Conservation (phyloP, 2,797 vertebrate genomes). For the Anguilla obscura region DNA sequence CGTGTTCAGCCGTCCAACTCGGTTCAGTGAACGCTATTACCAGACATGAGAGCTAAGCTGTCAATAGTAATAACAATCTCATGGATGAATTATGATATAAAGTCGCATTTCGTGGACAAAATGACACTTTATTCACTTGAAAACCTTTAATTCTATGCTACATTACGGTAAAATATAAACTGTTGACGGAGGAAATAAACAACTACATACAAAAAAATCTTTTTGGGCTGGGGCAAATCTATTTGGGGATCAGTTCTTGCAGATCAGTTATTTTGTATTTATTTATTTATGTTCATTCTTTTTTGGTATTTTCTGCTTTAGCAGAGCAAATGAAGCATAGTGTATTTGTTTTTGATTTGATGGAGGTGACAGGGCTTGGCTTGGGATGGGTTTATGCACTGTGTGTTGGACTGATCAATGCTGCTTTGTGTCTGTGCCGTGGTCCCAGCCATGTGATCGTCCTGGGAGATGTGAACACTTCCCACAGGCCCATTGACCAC, state of each 20-base stretch:
- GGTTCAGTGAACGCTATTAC: no score
- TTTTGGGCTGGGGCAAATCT: no score
- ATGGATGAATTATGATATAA: no score
- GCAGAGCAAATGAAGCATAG: background rate
- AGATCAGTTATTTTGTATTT: background rate
- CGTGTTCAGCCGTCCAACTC: no score
- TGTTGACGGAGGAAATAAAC: no score
- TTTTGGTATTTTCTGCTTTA: background rate
- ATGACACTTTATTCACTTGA: no score
- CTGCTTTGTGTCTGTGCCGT: background rate
- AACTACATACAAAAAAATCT: no score
- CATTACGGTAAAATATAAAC: no score
- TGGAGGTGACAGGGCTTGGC: background rate
- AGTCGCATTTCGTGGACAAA: no score
- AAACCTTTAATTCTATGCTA: no score
- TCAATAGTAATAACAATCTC: no score
- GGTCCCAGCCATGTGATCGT: constrained; percentile 81
- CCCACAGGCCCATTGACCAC: constrained; percentile 83
- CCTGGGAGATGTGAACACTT: constrained; percentile 88
- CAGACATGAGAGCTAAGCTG: no score
- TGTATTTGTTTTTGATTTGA: background rate
- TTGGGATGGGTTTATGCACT: background rate
- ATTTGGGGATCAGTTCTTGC: background rate
- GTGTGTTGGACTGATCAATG: background rate
- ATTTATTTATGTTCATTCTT: background rate